These are phyloP conservation scores for Alviniconcha marisindica DNA, from an alignment of 1,140 invertebrate species.

Conservation along the genomic window DNA sequence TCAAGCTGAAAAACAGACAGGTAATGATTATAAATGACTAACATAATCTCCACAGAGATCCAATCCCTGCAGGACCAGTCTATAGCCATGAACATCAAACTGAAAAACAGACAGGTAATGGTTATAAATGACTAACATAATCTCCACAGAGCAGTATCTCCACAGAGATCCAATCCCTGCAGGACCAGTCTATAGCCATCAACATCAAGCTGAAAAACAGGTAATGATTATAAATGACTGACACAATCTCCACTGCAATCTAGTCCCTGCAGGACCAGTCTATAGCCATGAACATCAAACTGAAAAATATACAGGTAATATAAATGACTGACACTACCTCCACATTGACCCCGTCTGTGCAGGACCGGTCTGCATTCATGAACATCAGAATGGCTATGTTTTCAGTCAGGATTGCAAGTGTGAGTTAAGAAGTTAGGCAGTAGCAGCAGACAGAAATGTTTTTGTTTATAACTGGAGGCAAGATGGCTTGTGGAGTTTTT, in stretches of 20 bases:
- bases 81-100: constrained; percentile 95
- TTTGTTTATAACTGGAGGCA: no score
- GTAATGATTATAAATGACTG: no score
- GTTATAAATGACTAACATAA: no score
- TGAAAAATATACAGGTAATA: constrained; percentile 95
- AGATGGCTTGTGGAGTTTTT: no score
- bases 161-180: constrained; percentile 95
- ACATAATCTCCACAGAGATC: constrained; percentile 98
- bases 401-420: no score
- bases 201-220: constrained; percentile 97
- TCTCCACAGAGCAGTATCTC: constrained; percentile 95
- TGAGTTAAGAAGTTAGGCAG: no score
- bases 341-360: constrained; percentile 95
- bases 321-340: no score
- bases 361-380: constrained; percentile 96
- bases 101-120: constrained; percentile 95
- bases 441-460: no score
- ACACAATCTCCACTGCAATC: constrained; percentile 98
- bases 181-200: constrained; percentile 97
- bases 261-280: constrained; percentile 96
- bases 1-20: constrained; percentile 97
- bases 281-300: constrained; percentile 95
- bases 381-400: no score
- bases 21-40: no score
- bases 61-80: constrained; percentile 96